Conservation (phyloP, 2,888 invertebrate genomes). For the Drosophila subquinaria region DNA sequence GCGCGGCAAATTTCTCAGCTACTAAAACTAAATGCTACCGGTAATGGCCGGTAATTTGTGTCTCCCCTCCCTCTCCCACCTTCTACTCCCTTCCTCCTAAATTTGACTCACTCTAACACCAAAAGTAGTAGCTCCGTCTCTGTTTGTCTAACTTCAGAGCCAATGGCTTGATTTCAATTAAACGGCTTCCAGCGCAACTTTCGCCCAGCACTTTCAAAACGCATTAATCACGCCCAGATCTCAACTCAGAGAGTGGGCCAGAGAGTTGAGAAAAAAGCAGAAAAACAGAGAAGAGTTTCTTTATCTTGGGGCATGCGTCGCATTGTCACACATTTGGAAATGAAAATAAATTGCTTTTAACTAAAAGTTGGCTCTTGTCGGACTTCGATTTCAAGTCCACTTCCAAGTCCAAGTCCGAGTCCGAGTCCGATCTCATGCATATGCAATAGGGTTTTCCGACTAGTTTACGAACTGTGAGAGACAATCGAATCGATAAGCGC, state of each 20-base stretch:
- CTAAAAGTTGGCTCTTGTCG: conserved; percentile 32
- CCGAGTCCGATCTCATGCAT: conserved; percentile 56
- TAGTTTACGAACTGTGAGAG: conserved; percentile 80
- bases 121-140: neutral
- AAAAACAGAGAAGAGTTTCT: conserved; percentile 17
- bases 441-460: conserved; percentile 69
- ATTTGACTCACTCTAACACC: conserved; percentile 4
- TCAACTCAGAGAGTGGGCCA: neutral
- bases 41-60: conserved; percentile 72
- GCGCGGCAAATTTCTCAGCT: conserved; percentile 74
- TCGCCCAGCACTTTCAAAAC: conserved; percentile 73
- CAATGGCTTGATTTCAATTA: conserved; percentile 73
- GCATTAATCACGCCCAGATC: conserved; percentile 64
- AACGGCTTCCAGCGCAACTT: conserved; percentile 64
- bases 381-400: neutral
- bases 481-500: conserved; percentile 68
- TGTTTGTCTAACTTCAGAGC: neutral
- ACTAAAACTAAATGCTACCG: conserved; percentile 75
- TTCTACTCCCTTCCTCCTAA: neutral
- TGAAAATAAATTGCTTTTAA: conserved; percentile 73
- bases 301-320: conserved; percentile 74
- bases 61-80: neutral
- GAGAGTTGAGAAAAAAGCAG: neutral
- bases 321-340: conserved; percentile 79
- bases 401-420: neutral